Evolutionary conservation across 2,888 invertebrate genomes (phyloP).

Genomic region (Bhutanitis thaidina): DNA sequence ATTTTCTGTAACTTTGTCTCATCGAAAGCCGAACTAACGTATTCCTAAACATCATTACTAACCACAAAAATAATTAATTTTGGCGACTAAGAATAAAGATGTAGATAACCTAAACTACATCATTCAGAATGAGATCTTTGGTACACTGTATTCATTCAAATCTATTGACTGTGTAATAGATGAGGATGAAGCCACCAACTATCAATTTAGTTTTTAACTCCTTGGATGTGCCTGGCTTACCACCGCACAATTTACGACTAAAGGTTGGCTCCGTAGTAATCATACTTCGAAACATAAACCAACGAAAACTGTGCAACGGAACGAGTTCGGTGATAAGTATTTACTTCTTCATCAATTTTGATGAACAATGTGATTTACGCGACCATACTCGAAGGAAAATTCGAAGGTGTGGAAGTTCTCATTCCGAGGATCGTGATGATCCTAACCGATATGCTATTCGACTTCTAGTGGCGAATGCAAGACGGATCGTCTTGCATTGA

Average conservation of each 20-base stretch:
- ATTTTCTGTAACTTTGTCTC: slow-evolving; percentile 38
- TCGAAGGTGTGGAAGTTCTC: too few relatives aligned
- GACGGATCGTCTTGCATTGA: too few relatives aligned
- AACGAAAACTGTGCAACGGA: background rate
- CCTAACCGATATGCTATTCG: too few relatives aligned
- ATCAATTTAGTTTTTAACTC: slow-evolving; percentile 4
- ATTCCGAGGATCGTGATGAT: too few relatives aligned
- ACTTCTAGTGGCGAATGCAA: too few relatives aligned
- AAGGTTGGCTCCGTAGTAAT: slow-evolving; percentile 11
- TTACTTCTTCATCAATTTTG: too few relatives aligned
- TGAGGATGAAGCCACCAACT: slow-evolving; percentile 4
- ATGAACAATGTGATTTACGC: too few relatives aligned
- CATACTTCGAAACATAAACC: slow-evolving; percentile 9
- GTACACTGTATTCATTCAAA: slow-evolving; percentile 17
- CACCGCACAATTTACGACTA: slow-evolving; percentile 7
- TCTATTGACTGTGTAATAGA: background rate
- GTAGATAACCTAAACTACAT: slow-evolving; percentile 36
- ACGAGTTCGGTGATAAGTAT: too few relatives aligned
- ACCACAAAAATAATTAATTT: slow-evolving; percentile 34
- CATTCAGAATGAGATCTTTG: slow-evolving; percentile 29
- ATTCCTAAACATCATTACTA: slow-evolving; percentile 20
- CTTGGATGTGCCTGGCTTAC: slow-evolving; percentile 16
- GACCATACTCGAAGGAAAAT: too few relatives aligned
- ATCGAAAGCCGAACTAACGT: slow-evolving; percentile 25
- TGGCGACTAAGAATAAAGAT: slow-evolving; percentile 42